Evolutionary conservation across 2,113 vertebrate genomes (phyloP).

Genomic region (Cheilinus undulatus): DNA sequence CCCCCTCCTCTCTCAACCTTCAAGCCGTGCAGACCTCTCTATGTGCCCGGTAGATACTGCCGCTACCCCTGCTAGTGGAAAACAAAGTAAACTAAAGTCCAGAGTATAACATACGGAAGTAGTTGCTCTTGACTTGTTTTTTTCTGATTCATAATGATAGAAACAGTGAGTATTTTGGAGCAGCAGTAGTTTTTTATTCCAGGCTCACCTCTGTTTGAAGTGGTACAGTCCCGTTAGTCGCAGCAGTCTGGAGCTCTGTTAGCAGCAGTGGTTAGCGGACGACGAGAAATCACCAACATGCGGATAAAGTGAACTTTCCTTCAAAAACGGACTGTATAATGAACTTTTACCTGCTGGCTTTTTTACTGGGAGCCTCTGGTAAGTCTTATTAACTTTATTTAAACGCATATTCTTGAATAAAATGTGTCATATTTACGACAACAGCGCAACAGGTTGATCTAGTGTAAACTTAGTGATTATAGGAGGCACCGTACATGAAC

Average conservation of each 20-base stretch:
- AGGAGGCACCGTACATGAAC: not conserved
- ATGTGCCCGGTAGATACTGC: not conserved
- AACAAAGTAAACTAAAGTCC: not conserved
- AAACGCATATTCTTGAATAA: not conserved
- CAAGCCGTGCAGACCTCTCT: conserved; percentile 2
- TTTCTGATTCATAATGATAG: rapidly evolving
- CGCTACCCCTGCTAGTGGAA: not conserved
- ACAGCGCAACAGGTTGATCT: conserved; percentile 77
- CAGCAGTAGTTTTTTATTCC: not conserved
- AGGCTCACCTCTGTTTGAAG: conserved; percentile 54
- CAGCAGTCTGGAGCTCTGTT: conserved; percentile 43
- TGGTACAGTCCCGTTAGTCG: conserved; percentile 80
- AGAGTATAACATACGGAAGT: not conserved
- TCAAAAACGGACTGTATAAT: conserved; percentile 66
- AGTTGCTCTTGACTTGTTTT: rapidly evolving
- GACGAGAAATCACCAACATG: conserved; percentile 44
- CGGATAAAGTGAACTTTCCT: conserved; percentile 39
- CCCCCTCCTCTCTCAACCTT: not conserved
- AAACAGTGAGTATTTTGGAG: rapidly evolving
- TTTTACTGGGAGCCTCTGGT: conserved; percentile 73
- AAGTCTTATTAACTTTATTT: conserved; percentile 24
- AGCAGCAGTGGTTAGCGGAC: conserved; percentile 31
- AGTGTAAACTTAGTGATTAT: not conserved
- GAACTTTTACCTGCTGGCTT: conserved; percentile 64
- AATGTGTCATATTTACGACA: not conserved